Evolutionary conservation across 2,113 vertebrate genomes (phyloP).

Genomic region (Hemibates koningsi): DNA sequence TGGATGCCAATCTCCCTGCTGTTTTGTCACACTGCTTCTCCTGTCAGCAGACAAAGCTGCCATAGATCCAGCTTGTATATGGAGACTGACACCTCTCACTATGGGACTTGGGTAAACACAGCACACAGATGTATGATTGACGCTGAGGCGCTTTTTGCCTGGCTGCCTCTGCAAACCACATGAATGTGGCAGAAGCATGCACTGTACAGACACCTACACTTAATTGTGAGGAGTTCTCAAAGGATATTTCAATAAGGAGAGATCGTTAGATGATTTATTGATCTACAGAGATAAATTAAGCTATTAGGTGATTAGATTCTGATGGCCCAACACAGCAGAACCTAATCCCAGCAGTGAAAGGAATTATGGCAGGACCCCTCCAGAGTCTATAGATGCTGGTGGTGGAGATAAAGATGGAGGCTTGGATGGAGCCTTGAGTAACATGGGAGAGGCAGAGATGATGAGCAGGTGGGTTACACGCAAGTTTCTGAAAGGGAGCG

Average conservation of each 20-base stretch:
- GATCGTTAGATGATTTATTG: fast-evolving
- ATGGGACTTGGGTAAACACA: slow-evolving; percentile 37
- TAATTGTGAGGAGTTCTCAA: not conserved
- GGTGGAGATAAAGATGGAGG: not conserved
- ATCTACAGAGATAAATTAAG: not conserved
- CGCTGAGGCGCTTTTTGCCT: not conserved
- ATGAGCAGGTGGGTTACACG: not conserved
- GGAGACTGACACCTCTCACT: slow-evolving; percentile 32
- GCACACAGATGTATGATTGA: slow-evolving; percentile 35
- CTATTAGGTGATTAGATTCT: not conserved
- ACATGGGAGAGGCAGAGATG: not conserved
- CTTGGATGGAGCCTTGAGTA: not conserved
- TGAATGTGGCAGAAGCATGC: not conserved
- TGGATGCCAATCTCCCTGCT: slow-evolving; percentile 50
- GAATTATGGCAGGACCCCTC: not conserved
- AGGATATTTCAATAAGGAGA: not conserved
- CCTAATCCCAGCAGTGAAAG: not conserved
- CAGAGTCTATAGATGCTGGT: not conserved
- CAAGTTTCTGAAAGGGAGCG: not conserved
- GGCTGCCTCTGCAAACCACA: not conserved
- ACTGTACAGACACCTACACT: not conserved
- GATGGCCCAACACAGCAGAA: not conserved
- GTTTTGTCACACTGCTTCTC: slow-evolving; percentile 39
- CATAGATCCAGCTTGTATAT: slow-evolving; percentile 11
- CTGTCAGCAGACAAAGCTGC: slow-evolving; percentile 47